Base-by-base conservation (phyloP, 1,140 invertebrate genomes). In the Drosophila simulans region DNA sequence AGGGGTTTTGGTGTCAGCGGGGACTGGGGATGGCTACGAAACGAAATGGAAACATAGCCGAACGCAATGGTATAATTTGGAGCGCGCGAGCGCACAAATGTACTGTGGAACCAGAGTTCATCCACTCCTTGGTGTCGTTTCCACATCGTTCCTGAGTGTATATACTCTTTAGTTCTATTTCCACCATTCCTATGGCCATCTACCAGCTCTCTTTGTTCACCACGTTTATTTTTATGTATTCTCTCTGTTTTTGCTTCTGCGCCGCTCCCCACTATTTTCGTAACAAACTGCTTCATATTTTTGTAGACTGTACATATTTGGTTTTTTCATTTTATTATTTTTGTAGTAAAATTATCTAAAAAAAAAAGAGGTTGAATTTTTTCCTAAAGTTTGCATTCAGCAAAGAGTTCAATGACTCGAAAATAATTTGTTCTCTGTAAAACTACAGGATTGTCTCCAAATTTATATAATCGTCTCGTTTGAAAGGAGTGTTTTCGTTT, bases 221-320 rank as follows among this genome's bases (percentile, higher is more conserved):
- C 52, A 52, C 74, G 66, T 77, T 77, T 78, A 74, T 77, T 77
- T 84, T 72, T 54, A 74, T 84, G 72, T 68, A 69, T 69, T 89
- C 62, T 60, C 80, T 77, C 71, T 83, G 80, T 83, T 84, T 84
- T 84, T 84, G 80, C 65, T 81, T 77, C 73, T 85, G 62, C 72
- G 65, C 57, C 80, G 72, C 83, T 88, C 84, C 85, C 84, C 77
- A 89, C 84, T 80, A 82, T 83, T 75, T 89, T 89, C 84, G 80
- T 89, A 83, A 89, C 84, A 89, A 89, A 84, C 84, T 80, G 84
- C 80, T 89, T 89, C 85, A 73, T 89, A 77, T 90, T 89, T 63
- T 71, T 70, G 74, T 70, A 64, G 63, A 74, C 58, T 74, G 69
- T 63, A 74, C 20, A 20, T 20, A 20, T 20, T 20, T 20, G 0